Conservation (phyloP, 2,113 vertebrate genomes). For the Clarias macrocephalus region DNA sequence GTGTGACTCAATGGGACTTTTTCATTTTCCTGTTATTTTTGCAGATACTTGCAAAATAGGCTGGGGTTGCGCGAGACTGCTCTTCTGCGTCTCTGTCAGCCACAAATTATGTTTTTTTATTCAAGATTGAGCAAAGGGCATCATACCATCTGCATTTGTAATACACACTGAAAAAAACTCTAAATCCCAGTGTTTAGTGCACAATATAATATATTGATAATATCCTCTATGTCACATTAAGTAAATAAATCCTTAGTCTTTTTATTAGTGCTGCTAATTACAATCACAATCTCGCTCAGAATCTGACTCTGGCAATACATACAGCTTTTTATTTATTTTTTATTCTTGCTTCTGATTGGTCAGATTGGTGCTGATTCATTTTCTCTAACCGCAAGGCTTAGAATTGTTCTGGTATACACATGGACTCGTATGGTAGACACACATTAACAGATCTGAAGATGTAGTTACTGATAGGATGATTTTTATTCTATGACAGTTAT, state of each 20-base stretch:
- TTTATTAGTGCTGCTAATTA: background rate
- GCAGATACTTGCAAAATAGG: constrained; percentile 31
- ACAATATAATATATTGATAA: background rate
- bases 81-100: background rate
- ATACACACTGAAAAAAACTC: background rate
- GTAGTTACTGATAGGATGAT: background rate
- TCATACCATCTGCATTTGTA: background rate
- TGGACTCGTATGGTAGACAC: background rate
- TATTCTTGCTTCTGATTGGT: background rate
- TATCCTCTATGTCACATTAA: background rate
- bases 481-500: background rate
- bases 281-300: background rate
- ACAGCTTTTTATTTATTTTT: background rate
- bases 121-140: background rate
- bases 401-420: background rate
- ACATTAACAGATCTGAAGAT: background rate
- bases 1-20: background rate
- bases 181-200: background rate
- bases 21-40: constrained; percentile 13
- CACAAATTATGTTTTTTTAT: background rate
- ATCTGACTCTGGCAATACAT: background rate
- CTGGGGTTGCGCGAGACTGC: constrained; percentile 71
- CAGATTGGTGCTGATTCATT: background rate
- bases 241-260: background rate
- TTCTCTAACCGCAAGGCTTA: background rate